These are phyloP conservation scores for Anarsia innoxiella DNA, from an alignment of 2,888 invertebrate species.

Conservation along the genomic window DNA sequence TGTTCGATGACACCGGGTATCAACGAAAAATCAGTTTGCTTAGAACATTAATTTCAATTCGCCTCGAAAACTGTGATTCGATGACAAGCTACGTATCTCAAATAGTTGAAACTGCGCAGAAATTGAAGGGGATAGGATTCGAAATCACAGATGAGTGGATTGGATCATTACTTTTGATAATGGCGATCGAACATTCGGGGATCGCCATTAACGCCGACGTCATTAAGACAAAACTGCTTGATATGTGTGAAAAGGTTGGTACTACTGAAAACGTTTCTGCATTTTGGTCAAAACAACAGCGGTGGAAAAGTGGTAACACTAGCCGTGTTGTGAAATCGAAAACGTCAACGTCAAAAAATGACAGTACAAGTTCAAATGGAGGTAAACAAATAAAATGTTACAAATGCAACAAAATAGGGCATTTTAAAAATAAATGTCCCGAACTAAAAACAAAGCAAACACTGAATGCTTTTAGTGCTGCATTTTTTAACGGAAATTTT, in stretches of 20 bases:
- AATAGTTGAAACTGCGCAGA: constrained; percentile 13
- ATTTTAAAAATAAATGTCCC: constrained; percentile 13
- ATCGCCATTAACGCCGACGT: constrained; percentile 2
- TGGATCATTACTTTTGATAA: constrained; percentile 1
- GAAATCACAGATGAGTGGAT: constrained; percentile 6
- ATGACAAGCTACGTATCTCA: constrained; percentile 14
- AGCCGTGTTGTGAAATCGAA: background rate
- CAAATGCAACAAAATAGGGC: constrained; percentile 15
- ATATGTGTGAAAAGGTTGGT: background rate
- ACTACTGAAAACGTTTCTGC: background rate
- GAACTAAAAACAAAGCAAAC: background rate
- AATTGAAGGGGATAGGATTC: constrained; percentile 12
- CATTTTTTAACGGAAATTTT: constrained; percentile 16
- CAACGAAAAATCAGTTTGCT: constrained; percentile 11
- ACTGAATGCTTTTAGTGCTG: constrained; percentile 18
- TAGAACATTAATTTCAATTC: constrained; percentile 12
- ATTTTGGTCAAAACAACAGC: background rate
- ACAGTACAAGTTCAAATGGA: too few species aligned
- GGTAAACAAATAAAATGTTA: constrained; percentile 13
- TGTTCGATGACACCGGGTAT: constrained; percentile 11
- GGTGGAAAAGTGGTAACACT: background rate
- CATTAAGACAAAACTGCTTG: constrained; percentile 4
- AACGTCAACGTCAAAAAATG: background rate
- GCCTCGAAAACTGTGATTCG: constrained; percentile 13
- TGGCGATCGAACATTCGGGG: constrained; percentile 9